Conservation (phyloP, 2,888 invertebrate species). For the Heliconius ethilla region DNA sequence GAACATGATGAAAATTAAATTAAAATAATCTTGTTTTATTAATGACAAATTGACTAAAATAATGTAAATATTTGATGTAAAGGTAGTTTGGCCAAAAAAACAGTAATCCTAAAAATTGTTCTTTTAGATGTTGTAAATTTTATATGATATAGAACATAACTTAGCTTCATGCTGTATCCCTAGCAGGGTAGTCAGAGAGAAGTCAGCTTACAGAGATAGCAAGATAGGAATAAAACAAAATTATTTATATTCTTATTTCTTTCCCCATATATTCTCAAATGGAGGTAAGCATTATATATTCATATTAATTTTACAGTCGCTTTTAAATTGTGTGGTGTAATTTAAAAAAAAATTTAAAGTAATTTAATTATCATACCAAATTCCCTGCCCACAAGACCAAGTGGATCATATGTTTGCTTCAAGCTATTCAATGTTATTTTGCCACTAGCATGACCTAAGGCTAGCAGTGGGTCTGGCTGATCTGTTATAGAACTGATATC, state of each 20-base stretch:
- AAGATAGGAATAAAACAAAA: too few relatives aligned
- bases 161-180: too few relatives aligned
- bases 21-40: not conserved
- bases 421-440: constrained; percentile 91
- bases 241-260: too few relatives aligned
- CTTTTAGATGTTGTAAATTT: not conserved
- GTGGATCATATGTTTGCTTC: constrained; percentile 86
- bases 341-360: too few relatives aligned
- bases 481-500: constrained; percentile 90
- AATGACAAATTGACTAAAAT: not conserved
- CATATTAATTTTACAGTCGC: too few relatives aligned
- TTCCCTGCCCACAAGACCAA: constrained; percentile 88
- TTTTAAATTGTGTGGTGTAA: too few relatives aligned
- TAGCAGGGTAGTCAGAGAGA: too few relatives aligned
- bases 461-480: constrained; percentile 89
- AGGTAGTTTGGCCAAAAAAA: not conserved
- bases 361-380: constrained; percentile 79
- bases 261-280: too few relatives aligned
- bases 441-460: constrained; percentile 95
- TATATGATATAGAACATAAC: not conserved
- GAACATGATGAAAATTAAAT: constrained; percentile 43
- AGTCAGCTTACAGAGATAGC: too few relatives aligned
- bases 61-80: not conserved
- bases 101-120: not conserved
- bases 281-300: too few relatives aligned